Conservation (phyloP, 2,113 vertebrate genomes). For the Euleptes europaea region DNA sequence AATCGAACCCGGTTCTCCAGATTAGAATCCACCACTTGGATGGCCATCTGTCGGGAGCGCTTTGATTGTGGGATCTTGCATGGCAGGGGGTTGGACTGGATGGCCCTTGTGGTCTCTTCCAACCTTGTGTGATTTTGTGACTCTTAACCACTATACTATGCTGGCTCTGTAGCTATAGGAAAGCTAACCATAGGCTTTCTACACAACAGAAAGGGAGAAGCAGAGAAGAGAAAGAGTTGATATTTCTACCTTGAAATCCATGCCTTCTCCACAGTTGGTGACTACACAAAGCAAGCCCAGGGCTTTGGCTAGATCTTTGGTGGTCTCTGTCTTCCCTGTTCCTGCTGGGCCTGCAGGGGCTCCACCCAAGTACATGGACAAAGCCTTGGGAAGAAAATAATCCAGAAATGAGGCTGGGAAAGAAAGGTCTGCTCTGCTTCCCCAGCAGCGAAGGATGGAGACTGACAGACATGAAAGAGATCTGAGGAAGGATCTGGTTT, state of each 20-base stretch:
- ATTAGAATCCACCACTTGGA: no score
- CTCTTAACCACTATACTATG: no score
- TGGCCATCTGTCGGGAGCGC: no score
- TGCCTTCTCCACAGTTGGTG: slow-evolving; percentile 97
- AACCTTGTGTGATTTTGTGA: no score
- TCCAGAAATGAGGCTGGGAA: background rate
- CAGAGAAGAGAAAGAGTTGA: background rate
- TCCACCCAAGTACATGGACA: slow-evolving; percentile 96
- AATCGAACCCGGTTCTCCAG: no score
- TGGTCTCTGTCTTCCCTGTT: slow-evolving; percentile 96
- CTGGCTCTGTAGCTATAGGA: no score
- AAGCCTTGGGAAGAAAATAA: slow-evolving; percentile 77
- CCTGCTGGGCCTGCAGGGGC: slow-evolving; percentile 95
- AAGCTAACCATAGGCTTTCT: no score
- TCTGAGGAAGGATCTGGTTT: background rate
- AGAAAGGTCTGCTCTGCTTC: background rate
- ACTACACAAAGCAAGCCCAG: slow-evolving; percentile 94
- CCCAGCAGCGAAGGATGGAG: background rate
- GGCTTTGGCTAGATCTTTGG: slow-evolving; percentile 96
- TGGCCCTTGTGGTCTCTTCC: no score
- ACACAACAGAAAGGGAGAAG: no score
- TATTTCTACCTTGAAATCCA: slow-evolving; percentile 92
- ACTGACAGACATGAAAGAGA: background rate
- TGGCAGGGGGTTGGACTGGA: no score
- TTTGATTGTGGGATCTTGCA: no score